These are phyloP conservation scores for Amblyornis subalaris DNA, from an alignment of 2,113 vertebrate species.

Conservation along the genomic window DNA sequence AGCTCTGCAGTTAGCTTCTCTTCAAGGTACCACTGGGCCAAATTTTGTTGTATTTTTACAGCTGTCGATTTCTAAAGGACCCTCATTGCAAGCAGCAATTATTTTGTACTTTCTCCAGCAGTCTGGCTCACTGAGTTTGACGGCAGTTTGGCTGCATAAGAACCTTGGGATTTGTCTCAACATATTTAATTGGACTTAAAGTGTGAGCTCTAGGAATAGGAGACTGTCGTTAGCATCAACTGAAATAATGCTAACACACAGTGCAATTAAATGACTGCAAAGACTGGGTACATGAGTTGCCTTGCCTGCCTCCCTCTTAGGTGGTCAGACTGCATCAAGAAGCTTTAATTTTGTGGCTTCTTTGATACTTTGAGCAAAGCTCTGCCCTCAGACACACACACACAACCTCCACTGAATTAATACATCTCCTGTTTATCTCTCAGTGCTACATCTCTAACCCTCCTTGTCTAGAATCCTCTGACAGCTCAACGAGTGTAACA, in stretches of 20 bases:
- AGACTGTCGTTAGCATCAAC: neutral
- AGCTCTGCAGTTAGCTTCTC: neutral
- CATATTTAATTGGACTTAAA: slow-evolving; percentile 7
- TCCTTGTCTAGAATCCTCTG: neutral
- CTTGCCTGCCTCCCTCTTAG: slow-evolving; percentile 3
- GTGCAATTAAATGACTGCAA: slow-evolving; percentile 1
- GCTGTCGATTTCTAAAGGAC: neutral
- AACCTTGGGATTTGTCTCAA: slow-evolving; percentile 26
- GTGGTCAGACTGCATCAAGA: slow-evolving; percentile 9
- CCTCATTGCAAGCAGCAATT: neutral
- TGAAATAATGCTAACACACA: neutral
- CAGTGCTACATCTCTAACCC: neutral
- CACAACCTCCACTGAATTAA: slow-evolving; percentile 16
- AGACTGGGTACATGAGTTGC: neutral
- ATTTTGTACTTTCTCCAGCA: neutral
- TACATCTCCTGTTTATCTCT: slow-evolving; percentile 18
- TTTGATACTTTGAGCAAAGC: slow-evolving; percentile 38
- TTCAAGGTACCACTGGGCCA: neutral
- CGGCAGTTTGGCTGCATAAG: neutral
- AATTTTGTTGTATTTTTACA: slow-evolving; percentile 1
- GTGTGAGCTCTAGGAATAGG: neutral
- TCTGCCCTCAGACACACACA: slow-evolving; percentile 20
- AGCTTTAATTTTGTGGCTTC: slow-evolving; percentile 51
- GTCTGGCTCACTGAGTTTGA: neutral
- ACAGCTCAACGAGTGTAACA: slow-evolving; percentile 31